Percentiles rank a stretch among this genome's conserved stretches.
phyloP scores from a whole-genome alignment of 1,140 invertebrate species.

The Plodia interpunctella region DNA sequence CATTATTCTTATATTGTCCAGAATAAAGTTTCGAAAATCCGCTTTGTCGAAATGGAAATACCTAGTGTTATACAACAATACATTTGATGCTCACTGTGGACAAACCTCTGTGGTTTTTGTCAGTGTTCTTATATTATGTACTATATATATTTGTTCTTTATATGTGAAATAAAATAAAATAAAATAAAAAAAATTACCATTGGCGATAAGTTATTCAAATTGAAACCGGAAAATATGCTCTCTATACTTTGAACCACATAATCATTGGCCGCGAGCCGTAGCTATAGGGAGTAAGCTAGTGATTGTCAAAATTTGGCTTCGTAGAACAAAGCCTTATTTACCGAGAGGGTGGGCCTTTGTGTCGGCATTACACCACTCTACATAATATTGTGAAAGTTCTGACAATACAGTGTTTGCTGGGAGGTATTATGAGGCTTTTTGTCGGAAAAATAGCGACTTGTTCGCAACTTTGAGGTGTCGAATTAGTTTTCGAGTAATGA shows the following conservation, averaged over 20 bases:
- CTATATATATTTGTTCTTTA: no score
- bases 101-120: no score
- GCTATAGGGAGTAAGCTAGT: slow-evolving; percentile 67
- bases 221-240: background rate
- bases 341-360: slow-evolving; percentile 64
- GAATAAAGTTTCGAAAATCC: no score
- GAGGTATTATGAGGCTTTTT: slow-evolving; percentile 58
- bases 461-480: slow-evolving; percentile 46
- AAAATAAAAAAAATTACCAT: no score
- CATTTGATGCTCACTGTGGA: no score
- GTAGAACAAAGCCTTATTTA: slow-evolving; percentile 76
- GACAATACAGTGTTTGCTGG: slow-evolving; percentile 67
- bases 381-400: slow-evolving; percentile 75
- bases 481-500: slow-evolving; percentile 41
- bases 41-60: no score
- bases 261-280: slow-evolving; percentile 53
- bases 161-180: no score
- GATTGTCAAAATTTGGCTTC: slow-evolving; percentile 77
- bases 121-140: no score
- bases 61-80: no score
- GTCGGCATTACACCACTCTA: slow-evolving; percentile 70
- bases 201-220: background rate
- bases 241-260: slow-evolving; percentile 14
- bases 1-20: no score
- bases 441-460: slow-evolving; percentile 50